Base-by-base conservation (phyloP, 2,113 vertebrate genomes). In the Antechinus flavipes region DNA sequence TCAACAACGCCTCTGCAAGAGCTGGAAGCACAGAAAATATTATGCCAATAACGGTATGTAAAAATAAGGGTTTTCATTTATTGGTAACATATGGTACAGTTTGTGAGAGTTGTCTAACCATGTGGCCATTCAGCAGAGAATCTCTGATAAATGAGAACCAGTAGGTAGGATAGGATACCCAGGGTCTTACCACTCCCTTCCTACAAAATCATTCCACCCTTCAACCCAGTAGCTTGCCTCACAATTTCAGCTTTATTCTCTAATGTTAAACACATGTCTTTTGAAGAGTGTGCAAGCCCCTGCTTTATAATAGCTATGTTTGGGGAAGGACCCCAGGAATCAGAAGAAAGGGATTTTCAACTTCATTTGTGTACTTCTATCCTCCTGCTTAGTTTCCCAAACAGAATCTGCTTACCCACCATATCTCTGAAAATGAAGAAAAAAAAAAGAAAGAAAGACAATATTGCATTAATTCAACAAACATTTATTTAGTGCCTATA, bases 191-290 rank as follows among this genome's bases (percentile, higher is more conserved):
- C 56, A 23, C 47, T 89, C 94, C 93, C 76, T 94, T 90, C 58
- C n/a, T 84, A 84, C 54, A 61, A 95, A 96, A 84, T 54, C 93
- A 1, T 55, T 84, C 91, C 95, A 95, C 68, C 93, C 93, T 89
- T 95, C 93, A 58, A 94, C 3, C 42, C 95, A 61, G 96, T 96
- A 96, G 95, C 94, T 90, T 94, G 94, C 49, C 93, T 91, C 89
- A 93, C 91, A 27, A 76, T 53, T 94, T 89, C 93, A 35, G 90
- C 94, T 93, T 90, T 95, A 90, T 94, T 93, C 89, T 93, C 89
- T 97, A 94, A 97, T 97, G 95, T 94, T 90, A 94, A 96, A 93
- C 96, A 96, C 90, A 97, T 97, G 97, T 91, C 90, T 89, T 96
- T 93, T 49, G 91, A 96, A 55, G 91, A 92, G 50, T 90, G 35